phyloP scores from a whole-genome alignment of 64 coral and sea anemone species.

The Pocillopora verrucosa region DNA sequence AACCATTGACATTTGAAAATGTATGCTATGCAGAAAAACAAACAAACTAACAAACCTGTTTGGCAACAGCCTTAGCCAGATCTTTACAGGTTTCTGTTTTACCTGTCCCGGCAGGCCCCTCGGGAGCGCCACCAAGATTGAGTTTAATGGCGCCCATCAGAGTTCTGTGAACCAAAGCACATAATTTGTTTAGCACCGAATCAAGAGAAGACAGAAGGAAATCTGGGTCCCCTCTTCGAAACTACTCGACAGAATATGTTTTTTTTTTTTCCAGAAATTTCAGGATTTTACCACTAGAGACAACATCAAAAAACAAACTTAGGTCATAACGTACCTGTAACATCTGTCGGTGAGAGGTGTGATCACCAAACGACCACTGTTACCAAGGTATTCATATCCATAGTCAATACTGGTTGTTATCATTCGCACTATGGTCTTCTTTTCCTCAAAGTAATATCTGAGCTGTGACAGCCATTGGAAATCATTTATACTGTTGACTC shows the following conservation, averaged over 20 bases:
- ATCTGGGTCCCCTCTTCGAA: no score
- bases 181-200: not conserved
- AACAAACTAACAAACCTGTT: conserved; percentile 73
- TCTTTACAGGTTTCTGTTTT: conserved; percentile 99
- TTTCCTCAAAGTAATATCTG: conserved; percentile 97
- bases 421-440: conserved; percentile 91
- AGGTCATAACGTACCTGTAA: conserved; percentile 64
- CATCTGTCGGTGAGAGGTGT: conserved; percentile 96
- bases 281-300: no score
- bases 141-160: conserved; percentile 97
- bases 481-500: conserved; percentile 72
- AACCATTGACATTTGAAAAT: not conserved
- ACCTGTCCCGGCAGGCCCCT: conserved; percentile 94
- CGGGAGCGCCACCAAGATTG: conserved; percentile 94
- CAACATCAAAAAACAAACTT: no score
- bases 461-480: conserved; percentile 97
- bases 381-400: conserved; percentile 98
- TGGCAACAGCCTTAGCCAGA: conserved; percentile 98
- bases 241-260: no score
- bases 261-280: no score
- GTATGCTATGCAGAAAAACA: not conserved
- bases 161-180: conserved; percentile 59
- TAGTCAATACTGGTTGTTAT: conserved; percentile 97
- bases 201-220: no score
- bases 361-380: conserved; percentile 91